Evolutionary conservation across 1,140 invertebrate species (phyloP).

Genomic region (Zaprionus tsacasi): DNA sequence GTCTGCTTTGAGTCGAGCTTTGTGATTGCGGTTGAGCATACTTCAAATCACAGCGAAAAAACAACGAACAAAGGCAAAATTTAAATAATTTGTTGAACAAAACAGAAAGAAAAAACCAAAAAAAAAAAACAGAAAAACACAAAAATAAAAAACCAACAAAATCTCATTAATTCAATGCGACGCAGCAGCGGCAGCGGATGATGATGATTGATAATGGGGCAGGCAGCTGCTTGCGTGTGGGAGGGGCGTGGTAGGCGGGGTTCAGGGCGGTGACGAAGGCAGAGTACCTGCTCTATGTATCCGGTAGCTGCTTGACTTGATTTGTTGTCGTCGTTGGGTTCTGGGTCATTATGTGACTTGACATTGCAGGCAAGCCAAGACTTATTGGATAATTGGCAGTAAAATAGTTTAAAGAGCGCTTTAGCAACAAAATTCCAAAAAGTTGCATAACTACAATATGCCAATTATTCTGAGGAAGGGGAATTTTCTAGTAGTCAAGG

Average conservation of each 20-base stretch:
- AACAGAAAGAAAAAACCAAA: conserved; percentile 15
- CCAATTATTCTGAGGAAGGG: not conserved
- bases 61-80: conserved; percentile 45
- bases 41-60: conserved; percentile 48
- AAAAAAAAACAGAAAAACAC: conserved; percentile 22
- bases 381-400: conserved; percentile 20
- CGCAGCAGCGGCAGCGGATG: conserved; percentile 23
- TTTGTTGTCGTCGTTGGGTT: conserved; percentile 3
- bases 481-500: not conserved
- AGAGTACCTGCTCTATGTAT: conserved; percentile 40
- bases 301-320: conserved; percentile 33
- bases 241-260: not conserved
- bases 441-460: not conserved
- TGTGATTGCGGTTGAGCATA: conserved; percentile 50
- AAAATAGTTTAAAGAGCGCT: conserved; percentile 4
- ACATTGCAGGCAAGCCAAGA: conserved; percentile 25
- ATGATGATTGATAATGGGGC: conserved; percentile 29
- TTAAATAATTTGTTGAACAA: conserved; percentile 57
- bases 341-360: conserved; percentile 30
- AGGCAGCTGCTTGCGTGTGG: not conserved
- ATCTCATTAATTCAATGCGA: conserved; percentile 58
- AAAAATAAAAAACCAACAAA: conserved; percentile 21
- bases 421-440: not conserved
- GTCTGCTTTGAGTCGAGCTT: conserved; percentile 24
- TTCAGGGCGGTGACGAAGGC: not conserved